Evolutionary conservation across 2,797 vertebrate species (phyloP), one percentile per base, ranked within the genome.

Genomic region (Coregonus suidteri): DNA sequence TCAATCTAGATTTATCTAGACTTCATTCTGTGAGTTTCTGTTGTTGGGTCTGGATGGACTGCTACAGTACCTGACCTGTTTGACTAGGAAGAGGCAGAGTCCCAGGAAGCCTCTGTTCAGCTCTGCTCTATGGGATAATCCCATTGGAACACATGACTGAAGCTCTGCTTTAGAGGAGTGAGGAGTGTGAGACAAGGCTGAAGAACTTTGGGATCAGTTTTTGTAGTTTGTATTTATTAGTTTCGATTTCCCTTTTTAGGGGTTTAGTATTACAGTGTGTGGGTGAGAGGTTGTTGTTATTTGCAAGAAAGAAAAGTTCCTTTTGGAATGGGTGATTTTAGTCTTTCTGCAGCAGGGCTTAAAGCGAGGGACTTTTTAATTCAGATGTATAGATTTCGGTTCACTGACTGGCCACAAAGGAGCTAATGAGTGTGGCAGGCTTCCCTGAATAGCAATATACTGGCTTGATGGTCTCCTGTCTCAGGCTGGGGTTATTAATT

Each of bases 171-270:
- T 47, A 47, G 18, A 20, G 9, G 13, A 25, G 16, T n/a, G 69
- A 71, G 69, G 41, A 71, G 4, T 20, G 37, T 30, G 69, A 70
- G 69, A 52, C n/a, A 52, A 47, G 4, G 20, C 5, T 70, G 37
- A 47, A 47, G 35, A 20, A 18, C 56, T 62, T 47, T 47, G 47
- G 69, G 11, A 71, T 20, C 69, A 25, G 41, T 13, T 52, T 52
- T 62, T 25, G 20, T 16, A 18, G 68, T 13, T 37, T 71, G 18
- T 71, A 71, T 71, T 71, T 71, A 70, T 51, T 37, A 37, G 66
- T 68, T 34, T 35, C 0, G 35, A 4, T 70, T 70, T 41, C 47
- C 14, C 31, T 69, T 71, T 18, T 71, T 51, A 35, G 16, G n/a
- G 16, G 31, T 70, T 41, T 52, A 47, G 69, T 30, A 14, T 71